Conservation (phyloP, 2,797 vertebrate species). For the Ctenopoma kingsleyae region DNA sequence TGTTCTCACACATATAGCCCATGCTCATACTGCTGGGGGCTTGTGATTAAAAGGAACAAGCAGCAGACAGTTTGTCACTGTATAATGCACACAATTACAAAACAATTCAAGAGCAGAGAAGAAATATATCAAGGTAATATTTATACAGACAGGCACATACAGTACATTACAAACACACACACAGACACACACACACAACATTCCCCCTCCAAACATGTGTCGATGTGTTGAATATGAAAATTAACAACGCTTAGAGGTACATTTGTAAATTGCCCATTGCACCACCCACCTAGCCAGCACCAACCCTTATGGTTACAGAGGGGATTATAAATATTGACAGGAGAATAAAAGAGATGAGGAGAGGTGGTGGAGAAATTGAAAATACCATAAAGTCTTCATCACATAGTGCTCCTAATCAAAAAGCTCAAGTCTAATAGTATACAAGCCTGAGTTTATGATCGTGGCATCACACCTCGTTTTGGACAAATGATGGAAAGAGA, state of each 20-base stretch:
- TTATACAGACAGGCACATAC: not conserved
- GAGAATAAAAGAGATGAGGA: constrained; percentile 58
- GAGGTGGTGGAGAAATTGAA: constrained; percentile 48
- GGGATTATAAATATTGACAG: constrained; percentile 67
- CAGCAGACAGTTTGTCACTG: not conserved
- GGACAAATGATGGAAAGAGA: not conserved
- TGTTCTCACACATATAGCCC: constrained; percentile 9
- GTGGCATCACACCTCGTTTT: not conserved
- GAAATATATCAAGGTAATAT: constrained; percentile 1
- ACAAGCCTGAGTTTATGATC: constrained; percentile 32
- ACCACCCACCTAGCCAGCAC: not conserved
- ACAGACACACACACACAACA: constrained; percentile 4
- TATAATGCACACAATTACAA: not conserved
- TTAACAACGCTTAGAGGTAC: constrained; percentile 27
- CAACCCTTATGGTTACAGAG: constrained; percentile 48
- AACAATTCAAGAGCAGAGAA: constrained; percentile 9
- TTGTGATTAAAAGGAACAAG: constrained; percentile 20
- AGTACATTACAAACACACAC: not conserved
- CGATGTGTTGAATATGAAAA: constrained; percentile 10
- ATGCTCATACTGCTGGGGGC: not conserved
- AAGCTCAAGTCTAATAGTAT: constrained; percentile 12
- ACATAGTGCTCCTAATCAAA: constrained; percentile 49
- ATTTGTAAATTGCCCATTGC: constrained; percentile 24
- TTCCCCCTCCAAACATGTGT: constrained; percentile 25
- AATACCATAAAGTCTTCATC: constrained; percentile 52